phyloP scores from a whole-genome alignment of 2,113 vertebrate species.

The Zosterops borbonicus region DNA sequence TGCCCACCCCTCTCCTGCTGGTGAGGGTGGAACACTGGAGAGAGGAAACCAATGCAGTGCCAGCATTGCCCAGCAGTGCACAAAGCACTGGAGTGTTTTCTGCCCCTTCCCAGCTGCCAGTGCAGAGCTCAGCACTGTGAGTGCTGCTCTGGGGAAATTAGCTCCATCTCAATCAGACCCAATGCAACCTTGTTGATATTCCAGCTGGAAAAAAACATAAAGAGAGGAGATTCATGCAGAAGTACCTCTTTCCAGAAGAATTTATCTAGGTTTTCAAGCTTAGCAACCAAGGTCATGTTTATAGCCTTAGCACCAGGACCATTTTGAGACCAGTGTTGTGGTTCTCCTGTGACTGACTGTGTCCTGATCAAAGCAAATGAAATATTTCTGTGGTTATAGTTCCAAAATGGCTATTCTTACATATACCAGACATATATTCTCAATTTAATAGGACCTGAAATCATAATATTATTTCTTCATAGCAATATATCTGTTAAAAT shows the following conservation, averaged over 20 bases:
- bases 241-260: not conserved
- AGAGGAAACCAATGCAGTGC: not conserved
- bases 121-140: not conserved
- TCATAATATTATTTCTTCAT: not conserved
- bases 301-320: not conserved
- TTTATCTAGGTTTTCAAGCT: not conserved
- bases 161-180: too few species aligned
- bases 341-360: not conserved
- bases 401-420: not conserved
- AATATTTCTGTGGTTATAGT: not conserved
- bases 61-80: not conserved
- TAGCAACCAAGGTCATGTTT: not conserved
- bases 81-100: not conserved
- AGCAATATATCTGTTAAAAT: not conserved
- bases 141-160: not conserved
- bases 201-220: not conserved
- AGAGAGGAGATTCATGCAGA: not conserved
- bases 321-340: not conserved
- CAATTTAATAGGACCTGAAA: not conserved
- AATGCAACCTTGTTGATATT: not conserved
- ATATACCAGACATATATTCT: not conserved
- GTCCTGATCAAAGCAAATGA: not conserved
- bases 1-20: not conserved
- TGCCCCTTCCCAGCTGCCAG: not conserved
- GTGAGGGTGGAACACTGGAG: rapidly evolving